Conservation (phyloP, 2,797 vertebrate genomes). For the Smutsia temminckii region DNA sequence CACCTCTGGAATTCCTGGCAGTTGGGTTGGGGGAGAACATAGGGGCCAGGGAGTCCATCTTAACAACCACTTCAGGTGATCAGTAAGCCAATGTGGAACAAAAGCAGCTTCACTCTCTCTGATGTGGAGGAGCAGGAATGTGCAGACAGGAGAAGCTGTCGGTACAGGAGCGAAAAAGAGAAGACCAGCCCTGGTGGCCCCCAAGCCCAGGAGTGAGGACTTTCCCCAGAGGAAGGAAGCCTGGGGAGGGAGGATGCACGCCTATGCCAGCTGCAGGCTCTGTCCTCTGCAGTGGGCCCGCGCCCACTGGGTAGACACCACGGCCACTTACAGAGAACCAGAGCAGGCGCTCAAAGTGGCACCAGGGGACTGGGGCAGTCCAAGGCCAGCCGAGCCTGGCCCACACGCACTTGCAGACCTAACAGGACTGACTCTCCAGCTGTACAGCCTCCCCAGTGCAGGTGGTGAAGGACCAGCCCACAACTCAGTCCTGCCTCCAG, state of each 20-base stretch:
- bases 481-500: accelerated
- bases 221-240: background rate
- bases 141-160: background rate
- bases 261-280: background rate
- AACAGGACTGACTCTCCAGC: background rate
- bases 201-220: background rate
- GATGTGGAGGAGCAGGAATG: background rate
- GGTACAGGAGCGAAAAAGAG: accelerated
- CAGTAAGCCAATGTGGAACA: accelerated
- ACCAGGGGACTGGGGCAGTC: accelerated
- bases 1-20: background rate
- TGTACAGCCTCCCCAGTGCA: background rate
- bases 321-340: no score
- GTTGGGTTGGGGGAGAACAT: accelerated
- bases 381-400: background rate
- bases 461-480: background rate
- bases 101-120: background rate
- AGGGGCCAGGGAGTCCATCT: background rate
- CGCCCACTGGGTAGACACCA: no score
- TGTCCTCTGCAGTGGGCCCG: background rate
- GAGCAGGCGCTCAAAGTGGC: no score
- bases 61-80: background rate
- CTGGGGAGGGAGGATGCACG: background rate
- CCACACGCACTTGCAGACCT: background rate
- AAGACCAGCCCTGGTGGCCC: background rate